These are phyloP conservation scores for Euleptes europaea DNA, from an alignment of 2,113 vertebrate species.

Conservation along the genomic window DNA sequence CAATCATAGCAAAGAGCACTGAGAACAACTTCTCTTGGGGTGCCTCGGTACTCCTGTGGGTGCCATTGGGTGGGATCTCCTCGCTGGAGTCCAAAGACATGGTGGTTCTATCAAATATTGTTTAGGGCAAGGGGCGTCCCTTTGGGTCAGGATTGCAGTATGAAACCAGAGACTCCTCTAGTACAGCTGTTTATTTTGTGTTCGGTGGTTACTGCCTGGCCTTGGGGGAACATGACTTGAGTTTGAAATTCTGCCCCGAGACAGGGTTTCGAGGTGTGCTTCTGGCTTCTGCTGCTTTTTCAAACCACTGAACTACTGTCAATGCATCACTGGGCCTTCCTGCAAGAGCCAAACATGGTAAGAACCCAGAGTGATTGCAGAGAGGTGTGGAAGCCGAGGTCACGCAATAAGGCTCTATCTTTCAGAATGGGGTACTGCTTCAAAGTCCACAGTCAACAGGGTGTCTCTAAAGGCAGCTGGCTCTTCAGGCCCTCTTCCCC, in stretches of 20 bases:
- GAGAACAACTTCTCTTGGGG: not conserved
- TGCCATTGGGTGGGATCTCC: not conserved
- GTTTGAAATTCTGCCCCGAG: not conserved
- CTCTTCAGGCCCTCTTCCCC: not conserved
- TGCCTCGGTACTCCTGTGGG: not conserved
- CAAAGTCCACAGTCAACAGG: not conserved
- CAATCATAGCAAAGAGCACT: not conserved
- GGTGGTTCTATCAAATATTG: not conserved
- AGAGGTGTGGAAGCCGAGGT: rapidly evolving
- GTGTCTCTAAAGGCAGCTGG: not conserved
- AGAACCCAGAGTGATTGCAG: not conserved
- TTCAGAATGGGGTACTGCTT: not conserved
- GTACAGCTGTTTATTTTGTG: not conserved
- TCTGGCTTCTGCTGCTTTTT: not conserved
- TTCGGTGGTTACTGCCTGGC: not conserved
- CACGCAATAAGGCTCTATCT: not conserved
- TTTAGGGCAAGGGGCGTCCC: not conserved
- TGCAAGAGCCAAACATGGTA: not conserved
- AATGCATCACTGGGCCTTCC: rapidly evolving
- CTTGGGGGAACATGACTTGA: not conserved
- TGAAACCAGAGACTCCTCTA: not conserved
- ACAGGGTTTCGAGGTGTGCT: not conserved
- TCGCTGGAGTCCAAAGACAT: not conserved
- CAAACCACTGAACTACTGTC: not conserved
- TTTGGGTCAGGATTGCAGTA: no score